A percentile compares a stretch with the other conserved stretches of the same genome.
These are phyloP conservation scores for Stenolophus ochropezus DNA, from an alignment of 2,888 invertebrate species.

Conservation along the genomic window DNA sequence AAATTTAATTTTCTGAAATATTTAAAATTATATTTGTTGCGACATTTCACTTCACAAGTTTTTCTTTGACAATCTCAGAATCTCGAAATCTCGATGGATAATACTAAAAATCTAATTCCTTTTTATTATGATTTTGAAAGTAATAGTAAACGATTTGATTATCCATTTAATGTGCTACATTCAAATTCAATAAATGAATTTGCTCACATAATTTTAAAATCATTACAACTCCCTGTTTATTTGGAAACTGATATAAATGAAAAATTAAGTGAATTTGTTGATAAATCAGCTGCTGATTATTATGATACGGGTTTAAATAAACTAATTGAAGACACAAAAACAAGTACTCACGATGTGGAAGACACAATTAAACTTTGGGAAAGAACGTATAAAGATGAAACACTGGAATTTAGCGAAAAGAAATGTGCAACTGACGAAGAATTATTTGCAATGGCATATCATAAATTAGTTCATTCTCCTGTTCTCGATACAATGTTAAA, in stretches of 20 bases:
- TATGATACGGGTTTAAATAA: conserved; percentile 80
- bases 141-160: conserved; percentile 28
- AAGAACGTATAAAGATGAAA: conserved; percentile 84
- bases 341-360: conserved; percentile 82
- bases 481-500: conserved; percentile 91
- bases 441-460: conserved; percentile 90
- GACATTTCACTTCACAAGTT: too few species aligned
- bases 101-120: background rate
- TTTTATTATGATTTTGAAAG: conserved; percentile 9
- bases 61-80: background rate
- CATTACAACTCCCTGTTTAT: conserved; percentile 82
- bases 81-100: background rate
- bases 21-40: too few species aligned
- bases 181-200: conserved; percentile 77
- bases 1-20: too few species aligned
- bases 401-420: conserved; percentile 88
- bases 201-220: conserved; percentile 79
- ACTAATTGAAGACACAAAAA: conserved; percentile 78
- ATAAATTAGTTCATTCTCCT: conserved; percentile 79
- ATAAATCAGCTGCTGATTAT: conserved; percentile 80
- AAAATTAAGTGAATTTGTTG: conserved; percentile 79
- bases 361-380: conserved; percentile 87
- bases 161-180: conserved; percentile 40
- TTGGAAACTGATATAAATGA: conserved; percentile 79
- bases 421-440: conserved; percentile 89